A percentile compares a stretch with the other conserved stretches of the same genome.
Conservation (phyloP, 2,113 vertebrate genomes). For the Morone chrysops region DNA sequence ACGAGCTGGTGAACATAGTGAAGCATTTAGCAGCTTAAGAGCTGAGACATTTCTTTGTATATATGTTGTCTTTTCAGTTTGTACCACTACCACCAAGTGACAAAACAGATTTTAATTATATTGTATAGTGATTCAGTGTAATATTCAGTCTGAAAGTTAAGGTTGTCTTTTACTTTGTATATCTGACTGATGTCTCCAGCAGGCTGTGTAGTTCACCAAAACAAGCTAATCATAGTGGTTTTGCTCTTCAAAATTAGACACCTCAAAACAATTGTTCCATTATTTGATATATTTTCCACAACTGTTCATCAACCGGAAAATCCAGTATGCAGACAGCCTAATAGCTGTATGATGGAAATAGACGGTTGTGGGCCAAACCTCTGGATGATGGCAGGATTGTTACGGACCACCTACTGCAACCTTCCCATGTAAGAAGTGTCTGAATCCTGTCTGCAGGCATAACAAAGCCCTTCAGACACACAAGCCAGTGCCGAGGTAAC, state of each 20-base stretch:
- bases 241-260: not conserved
- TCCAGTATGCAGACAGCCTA: constrained; percentile 10
- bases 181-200: not conserved
- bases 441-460: constrained; percentile 59
- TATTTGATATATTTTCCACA: constrained; percentile 3
- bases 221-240: constrained; percentile 5
- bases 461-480: constrained; percentile 61
- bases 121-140: too few relatives aligned
- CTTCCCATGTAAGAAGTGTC: constrained; percentile 45
- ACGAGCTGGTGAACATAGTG: too few relatives aligned
- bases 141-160: not conserved
- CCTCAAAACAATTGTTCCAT: not conserved
- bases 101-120: too few relatives aligned
- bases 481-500: constrained; percentile 43
- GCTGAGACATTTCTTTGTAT: not conserved
- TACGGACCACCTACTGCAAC: constrained; percentile 42
- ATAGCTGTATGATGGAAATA: constrained; percentile 1
- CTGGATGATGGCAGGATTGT: constrained; percentile 35
- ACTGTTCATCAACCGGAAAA: not conserved
- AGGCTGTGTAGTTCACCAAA: not conserved
- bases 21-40: not conserved
- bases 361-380: constrained; percentile 25
- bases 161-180: not conserved
- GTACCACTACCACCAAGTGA: not conserved
- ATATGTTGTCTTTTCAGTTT: not conserved